Evolutionary conservation across 2,888 invertebrate genomes (phyloP).

Genomic region (Agonopterix subpropinquella): DNA sequence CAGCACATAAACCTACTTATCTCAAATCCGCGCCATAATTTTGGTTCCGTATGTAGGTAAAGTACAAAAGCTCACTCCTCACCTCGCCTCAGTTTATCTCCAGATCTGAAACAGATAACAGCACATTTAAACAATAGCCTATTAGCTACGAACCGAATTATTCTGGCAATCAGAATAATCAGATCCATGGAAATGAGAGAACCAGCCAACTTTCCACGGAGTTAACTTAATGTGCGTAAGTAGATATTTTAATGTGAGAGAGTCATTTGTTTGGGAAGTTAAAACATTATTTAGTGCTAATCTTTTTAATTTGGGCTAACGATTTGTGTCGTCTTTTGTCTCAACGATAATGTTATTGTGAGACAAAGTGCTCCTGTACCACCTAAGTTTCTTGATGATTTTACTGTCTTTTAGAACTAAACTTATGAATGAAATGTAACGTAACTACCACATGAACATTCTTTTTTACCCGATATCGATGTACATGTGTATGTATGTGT

Average conservation of each 20-base stretch:
- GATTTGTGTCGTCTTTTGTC: constrained; percentile 1
- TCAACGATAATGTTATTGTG: too few species aligned
- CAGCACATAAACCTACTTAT: not conserved
- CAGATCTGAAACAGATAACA: constrained; percentile 56
- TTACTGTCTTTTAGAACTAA: too few species aligned
- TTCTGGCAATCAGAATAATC: constrained; percentile 33
- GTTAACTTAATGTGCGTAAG: constrained; percentile 3
- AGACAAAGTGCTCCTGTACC: too few species aligned
- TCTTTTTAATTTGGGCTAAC: constrained; percentile 3
- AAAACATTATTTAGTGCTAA: constrained; percentile 17
- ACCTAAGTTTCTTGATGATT: too few species aligned
- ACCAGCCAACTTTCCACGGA: constrained; percentile 10
- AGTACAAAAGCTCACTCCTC: constrained; percentile 28
- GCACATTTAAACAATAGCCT: constrained; percentile 45
- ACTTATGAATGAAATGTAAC: too few species aligned
- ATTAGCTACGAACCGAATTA: constrained; percentile 37
- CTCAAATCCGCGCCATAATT: not conserved
- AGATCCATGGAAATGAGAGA: constrained; percentile 28
- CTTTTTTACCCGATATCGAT: too few species aligned
- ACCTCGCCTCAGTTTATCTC: constrained; percentile 38
- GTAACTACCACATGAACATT: too few species aligned
- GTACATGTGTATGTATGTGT: too few species aligned
- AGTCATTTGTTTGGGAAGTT: constrained; percentile 6
- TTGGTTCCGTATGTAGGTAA: constrained; percentile 1
- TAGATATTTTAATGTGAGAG: constrained; percentile 6